These are phyloP conservation scores for Hemitrygon akajei DNA, from an alignment of 2,797 vertebrate species.

Conservation along the genomic window DNA sequence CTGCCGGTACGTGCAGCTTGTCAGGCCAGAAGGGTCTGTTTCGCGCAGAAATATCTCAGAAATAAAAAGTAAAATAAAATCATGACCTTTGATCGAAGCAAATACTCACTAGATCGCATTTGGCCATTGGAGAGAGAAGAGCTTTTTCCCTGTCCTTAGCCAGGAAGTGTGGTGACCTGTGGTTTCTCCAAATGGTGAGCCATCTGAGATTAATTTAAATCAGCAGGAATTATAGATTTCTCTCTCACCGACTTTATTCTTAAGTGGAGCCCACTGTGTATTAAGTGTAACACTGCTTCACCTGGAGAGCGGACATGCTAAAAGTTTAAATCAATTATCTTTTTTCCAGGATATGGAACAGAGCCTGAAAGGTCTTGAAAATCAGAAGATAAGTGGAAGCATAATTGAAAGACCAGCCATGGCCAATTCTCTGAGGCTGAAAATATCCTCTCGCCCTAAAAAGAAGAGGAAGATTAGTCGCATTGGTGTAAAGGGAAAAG, in stretches of 20 bases:
- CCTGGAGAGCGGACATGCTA: not conserved
- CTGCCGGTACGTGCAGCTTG: no score
- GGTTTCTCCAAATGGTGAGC: not conserved
- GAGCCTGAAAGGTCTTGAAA: not conserved
- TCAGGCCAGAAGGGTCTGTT: no score
- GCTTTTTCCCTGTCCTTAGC: not conserved
- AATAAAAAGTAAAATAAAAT: no score
- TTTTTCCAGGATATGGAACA: constrained; percentile 27
- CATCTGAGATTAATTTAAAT: not conserved
- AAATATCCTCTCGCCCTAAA: not conserved
- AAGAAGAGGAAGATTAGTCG: constrained; percentile 22
- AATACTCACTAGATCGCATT: not conserved
- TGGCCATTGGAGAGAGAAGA: not conserved
- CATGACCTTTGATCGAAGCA: no score
- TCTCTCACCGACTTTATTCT: not conserved
- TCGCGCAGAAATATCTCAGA: no score
- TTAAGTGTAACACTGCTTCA: not conserved
- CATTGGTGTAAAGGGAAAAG: constrained; percentile 28
- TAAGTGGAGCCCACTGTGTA: not conserved
- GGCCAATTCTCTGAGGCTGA: not conserved
- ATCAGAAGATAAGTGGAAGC: not conserved
- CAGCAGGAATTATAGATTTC: not conserved
- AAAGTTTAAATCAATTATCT: not conserved
- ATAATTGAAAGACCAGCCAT: not conserved
- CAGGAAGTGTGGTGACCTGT: not conserved